A percentile compares a stretch with the other conserved stretches of the same genome.
Evolutionary conservation across 2,113 vertebrate species (phyloP).

Genomic region (Tonatia bakeri): DNA sequence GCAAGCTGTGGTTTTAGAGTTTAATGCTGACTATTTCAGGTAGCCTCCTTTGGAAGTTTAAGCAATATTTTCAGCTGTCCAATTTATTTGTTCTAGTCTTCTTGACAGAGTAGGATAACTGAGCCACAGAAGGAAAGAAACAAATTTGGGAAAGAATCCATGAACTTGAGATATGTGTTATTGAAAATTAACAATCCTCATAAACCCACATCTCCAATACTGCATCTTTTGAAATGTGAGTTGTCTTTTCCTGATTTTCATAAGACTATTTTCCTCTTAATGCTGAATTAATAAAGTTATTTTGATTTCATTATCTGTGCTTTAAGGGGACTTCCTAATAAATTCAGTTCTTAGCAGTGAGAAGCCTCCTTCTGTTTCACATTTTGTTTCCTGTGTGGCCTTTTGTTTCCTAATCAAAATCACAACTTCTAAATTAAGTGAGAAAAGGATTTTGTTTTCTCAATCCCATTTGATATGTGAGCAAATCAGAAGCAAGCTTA

Average conservation of each 20-base stretch:
- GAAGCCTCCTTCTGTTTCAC: background rate
- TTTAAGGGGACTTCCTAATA: conserved; percentile 34
- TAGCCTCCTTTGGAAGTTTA: background rate
- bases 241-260: background rate
- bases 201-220: background rate
- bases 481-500: conserved; percentile 24
- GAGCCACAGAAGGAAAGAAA: background rate
- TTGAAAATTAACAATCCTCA: background rate
- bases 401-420: conserved; percentile 60
- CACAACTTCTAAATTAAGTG: conserved; percentile 47
- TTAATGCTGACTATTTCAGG: background rate
- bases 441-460: conserved; percentile 46
- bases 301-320: conserved; percentile 20
- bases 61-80: background rate
- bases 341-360: conserved; percentile 9
- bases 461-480: background rate
- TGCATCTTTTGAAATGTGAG: background rate
- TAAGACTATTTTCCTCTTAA: background rate
- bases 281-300: background rate
- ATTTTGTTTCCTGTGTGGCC: background rate
- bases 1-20: conserved; percentile 14
- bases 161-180: background rate
- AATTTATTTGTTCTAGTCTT: conserved; percentile 19
- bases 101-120: background rate
- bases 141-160: background rate